phyloP scores from a whole-genome alignment of 2,888 invertebrate genomes.

The Aporophyla lueneburgensis region DNA sequence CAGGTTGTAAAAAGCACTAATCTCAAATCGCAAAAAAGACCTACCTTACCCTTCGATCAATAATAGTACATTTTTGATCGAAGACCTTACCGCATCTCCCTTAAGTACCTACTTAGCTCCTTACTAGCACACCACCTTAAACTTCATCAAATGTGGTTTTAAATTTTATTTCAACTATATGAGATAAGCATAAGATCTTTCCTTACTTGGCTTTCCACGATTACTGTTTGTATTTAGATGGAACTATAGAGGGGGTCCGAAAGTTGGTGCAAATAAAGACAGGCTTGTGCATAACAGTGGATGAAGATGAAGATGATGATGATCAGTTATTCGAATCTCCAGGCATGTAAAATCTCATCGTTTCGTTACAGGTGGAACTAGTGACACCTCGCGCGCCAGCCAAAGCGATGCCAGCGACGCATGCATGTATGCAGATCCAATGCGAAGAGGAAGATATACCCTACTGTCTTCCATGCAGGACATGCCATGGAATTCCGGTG shows the following conservation, averaged over 20 bases:
- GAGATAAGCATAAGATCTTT: neutral
- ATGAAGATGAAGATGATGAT: neutral
- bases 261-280: neutral
- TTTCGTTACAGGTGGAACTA: constrained; percentile 91
- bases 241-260: neutral
- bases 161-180: neutral
- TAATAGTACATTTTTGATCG: too few relatives aligned
- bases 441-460: constrained; percentile 91
- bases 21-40: too few relatives aligned
- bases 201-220: too few relatives aligned
- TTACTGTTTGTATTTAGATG: too few relatives aligned
- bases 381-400: constrained; percentile 93
- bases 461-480: constrained; percentile 79
- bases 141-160: neutral
- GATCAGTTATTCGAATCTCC: neutral
- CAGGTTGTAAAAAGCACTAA: too few relatives aligned
- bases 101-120: too few relatives aligned
- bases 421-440: constrained; percentile 93
- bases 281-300: neutral
- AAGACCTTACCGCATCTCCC: too few relatives aligned
- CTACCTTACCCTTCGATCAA: too few relatives aligned
- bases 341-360: neutral
- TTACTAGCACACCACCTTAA: too few relatives aligned
- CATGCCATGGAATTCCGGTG: constrained; percentile 74
- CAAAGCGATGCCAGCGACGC: constrained; percentile 90